These are phyloP conservation scores for Smittia aterrima DNA, from an alignment of 2,888 invertebrate genomes.

Conservation along the genomic window DNA sequence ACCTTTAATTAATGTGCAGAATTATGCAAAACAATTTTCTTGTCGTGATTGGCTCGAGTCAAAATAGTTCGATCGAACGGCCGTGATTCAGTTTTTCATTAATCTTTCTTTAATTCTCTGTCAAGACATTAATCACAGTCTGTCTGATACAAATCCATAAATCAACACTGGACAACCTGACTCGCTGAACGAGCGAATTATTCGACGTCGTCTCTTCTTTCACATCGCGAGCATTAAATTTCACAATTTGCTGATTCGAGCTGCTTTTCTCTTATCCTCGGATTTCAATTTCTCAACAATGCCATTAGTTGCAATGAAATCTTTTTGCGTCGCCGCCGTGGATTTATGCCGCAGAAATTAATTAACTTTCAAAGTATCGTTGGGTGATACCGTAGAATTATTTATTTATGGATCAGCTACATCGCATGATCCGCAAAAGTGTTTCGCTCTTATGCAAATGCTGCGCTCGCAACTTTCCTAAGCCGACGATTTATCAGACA, in stretches of 20 bases:
- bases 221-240: too few species aligned
- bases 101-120: not conserved
- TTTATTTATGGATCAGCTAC: not conserved
- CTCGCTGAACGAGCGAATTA: too few species aligned
- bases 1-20: not conserved
- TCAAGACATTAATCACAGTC: not conserved
- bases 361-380: slow-evolving; percentile 16
- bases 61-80: not conserved
- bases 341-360: slow-evolving; percentile 28
- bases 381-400: not conserved
- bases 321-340: not conserved
- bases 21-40: slow-evolving; percentile 7
- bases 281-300: too few species aligned
- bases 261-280: too few species aligned
- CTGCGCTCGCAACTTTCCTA: not conserved
- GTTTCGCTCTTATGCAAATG: slow-evolving; percentile 9
- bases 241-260: too few species aligned
- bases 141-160: not conserved
- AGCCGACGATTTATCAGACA: slow-evolving; percentile 23
- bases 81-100: not conserved
- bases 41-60: not conserved
- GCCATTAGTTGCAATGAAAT: not conserved
- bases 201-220: too few species aligned
- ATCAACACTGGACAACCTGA: not conserved
- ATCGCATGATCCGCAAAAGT: slow-evolving; percentile 22